These are phyloP conservation scores for Florisuga fusca DNA, from an alignment of 2,797 vertebrate genomes.

Conservation along the genomic window DNA sequence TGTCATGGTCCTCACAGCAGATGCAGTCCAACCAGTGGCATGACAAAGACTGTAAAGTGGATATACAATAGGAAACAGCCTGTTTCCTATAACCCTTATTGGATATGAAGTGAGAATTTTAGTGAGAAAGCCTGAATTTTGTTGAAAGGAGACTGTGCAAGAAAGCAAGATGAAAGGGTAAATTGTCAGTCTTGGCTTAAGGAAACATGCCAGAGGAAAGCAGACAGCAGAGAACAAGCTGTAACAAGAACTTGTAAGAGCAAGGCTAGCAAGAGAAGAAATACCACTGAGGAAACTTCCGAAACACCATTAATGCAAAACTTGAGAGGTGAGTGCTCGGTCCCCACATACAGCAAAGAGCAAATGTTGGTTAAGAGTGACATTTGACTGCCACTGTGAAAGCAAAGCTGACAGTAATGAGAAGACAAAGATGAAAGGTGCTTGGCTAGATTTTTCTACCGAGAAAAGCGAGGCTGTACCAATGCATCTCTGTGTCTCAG, in stretches of 20 bases:
- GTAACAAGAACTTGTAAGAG: conserved; percentile 23
- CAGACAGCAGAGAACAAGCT: background rate
- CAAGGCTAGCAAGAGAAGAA: background rate
- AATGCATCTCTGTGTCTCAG: background rate
- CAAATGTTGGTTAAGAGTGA: background rate
- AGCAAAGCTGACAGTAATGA: background rate
- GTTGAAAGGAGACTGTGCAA: background rate
- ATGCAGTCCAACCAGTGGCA: background rate
- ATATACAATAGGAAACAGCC: background rate
- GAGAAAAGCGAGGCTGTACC: background rate
- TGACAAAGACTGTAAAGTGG: background rate
- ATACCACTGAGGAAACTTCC: background rate
- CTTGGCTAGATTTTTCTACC: background rate
- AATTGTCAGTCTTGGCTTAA: background rate
- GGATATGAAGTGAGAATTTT: background rate
- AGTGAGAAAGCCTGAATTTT: background rate
- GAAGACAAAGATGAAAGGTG: background rate
- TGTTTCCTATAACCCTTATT: background rate
- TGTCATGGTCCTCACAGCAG: background rate
- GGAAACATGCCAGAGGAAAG: background rate
- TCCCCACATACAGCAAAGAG: background rate
- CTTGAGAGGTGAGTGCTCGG: background rate
- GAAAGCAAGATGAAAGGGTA: background rate
- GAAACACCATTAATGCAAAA: background rate
- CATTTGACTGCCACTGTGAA: background rate